Percentiles rank a stretch among this genome's conserved stretches.
These are phyloP conservation scores for Steinernema carpocapsae DNA, from an alignment of 2,888 invertebrate genomes.

Conservation along the genomic window DNA sequence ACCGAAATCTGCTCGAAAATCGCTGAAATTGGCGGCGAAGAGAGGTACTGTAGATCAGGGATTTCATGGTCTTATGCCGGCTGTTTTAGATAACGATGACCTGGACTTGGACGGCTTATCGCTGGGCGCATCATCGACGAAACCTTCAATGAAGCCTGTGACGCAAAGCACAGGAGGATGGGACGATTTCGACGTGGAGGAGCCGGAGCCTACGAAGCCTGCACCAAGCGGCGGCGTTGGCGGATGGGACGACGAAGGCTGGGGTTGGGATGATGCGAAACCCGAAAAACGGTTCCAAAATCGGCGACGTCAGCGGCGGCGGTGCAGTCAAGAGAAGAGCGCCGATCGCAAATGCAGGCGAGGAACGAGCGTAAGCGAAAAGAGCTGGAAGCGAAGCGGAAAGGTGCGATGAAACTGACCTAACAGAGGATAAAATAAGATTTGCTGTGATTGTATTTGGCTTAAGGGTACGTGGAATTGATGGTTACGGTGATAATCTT, in stretches of 20 bases:
- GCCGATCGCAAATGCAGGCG: conserved; percentile 53
- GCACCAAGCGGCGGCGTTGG: background rate
- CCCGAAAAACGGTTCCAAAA: conserved; percentile 5
- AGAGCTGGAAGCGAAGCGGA: conserved; percentile 51
- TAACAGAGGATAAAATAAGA: background rate
- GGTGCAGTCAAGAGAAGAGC: conserved; percentile 41
- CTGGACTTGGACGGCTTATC: conserved; percentile 36
- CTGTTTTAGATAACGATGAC: conserved; percentile 23
- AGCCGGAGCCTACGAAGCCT: background rate
- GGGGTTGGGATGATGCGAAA: conserved; percentile 17
- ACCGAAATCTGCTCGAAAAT: background rate
- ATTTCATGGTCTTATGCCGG: background rate
- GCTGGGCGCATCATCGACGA: background rate
- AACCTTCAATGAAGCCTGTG: background rate
- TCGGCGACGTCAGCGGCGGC: background rate
- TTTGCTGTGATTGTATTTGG: too few relatives aligned
- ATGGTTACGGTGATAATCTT: too few relatives aligned
- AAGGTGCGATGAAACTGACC: conserved; percentile 53
- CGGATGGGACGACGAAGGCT: conserved; percentile 35
- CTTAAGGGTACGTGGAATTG: too few relatives aligned
- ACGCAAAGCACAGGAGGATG: conserved; percentile 33
- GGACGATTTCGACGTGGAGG: conserved; percentile 38
- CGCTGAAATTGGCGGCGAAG: conserved; percentile 26
- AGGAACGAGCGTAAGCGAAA: conserved; percentile 54
- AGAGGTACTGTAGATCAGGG: background rate